Evolutionary conservation across 2,888 invertebrate species (phyloP).

Genomic region (Cryptus armator): DNA sequence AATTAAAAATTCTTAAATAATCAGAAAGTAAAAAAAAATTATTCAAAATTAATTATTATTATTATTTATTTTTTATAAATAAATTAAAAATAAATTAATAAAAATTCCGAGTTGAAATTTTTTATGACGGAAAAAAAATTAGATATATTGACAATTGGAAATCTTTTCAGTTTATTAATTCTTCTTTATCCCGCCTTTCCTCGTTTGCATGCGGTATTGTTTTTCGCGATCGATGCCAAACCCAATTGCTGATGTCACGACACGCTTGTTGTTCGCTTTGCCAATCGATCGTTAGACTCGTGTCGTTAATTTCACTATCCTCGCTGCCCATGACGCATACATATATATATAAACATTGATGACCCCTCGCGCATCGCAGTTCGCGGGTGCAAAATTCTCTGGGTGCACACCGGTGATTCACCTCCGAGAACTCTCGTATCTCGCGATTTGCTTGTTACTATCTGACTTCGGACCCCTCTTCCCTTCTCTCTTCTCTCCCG

Average conservation of each 20-base stretch:
- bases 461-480: constrained; percentile 8
- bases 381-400: constrained; percentile 52
- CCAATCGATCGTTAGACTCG: constrained; percentile 45
- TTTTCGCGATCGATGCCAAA: constrained; percentile 17
- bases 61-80: too few species aligned
- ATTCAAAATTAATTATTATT: neutral
- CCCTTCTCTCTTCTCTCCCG: neutral
- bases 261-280: constrained; percentile 31
- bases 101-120: neutral
- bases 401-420: constrained; percentile 48
- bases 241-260: constrained; percentile 39
- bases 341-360: constrained; percentile 23
- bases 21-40: too few species aligned
- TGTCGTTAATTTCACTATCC: constrained; percentile 47
- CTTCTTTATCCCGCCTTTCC: neutral
- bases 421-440: constrained; percentile 22
- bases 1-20: too few species aligned
- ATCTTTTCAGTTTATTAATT: neutral
- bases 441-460: constrained; percentile 41
- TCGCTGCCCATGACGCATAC: constrained; percentile 52
- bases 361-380: constrained; percentile 37
- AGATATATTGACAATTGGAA: neutral
- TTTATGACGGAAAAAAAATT: neutral
- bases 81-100: too few species aligned
- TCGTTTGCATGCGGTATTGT: neutral